Evolutionary conservation across 1,140 invertebrate species (phyloP).

Genomic region (Pissodes strobi): DNA sequence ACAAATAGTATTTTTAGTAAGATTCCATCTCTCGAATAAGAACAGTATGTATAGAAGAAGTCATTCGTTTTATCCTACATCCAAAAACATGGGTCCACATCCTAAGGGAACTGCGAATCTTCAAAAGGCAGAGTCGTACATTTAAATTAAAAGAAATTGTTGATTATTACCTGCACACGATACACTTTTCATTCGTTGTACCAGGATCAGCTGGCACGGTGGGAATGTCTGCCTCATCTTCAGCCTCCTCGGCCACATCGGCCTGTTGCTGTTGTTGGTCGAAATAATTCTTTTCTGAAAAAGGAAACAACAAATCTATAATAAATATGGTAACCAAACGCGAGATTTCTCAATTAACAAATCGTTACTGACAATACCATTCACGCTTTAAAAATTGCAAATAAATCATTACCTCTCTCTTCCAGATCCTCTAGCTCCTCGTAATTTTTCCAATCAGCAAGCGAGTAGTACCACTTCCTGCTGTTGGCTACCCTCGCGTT

Average conservation of each 20-base stretch:
- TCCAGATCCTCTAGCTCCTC: slow-evolving; percentile 93
- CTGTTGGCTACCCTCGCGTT: slow-evolving; percentile 81
- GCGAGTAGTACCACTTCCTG: slow-evolving; percentile 86
- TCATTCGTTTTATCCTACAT: no score
- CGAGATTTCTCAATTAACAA: not conserved
- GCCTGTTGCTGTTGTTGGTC: slow-evolving; percentile 67
- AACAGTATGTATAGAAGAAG: no score
- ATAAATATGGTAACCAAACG: slow-evolving; percentile 1
- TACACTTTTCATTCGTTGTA: slow-evolving; percentile 69
- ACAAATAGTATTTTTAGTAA: not conserved
- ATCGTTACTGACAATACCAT: not conserved
- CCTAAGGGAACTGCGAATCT: no score
- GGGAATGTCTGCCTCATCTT: slow-evolving; percentile 61
- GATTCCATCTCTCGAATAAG: not conserved
- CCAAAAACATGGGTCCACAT: no score
- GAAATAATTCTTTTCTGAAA: slow-evolving; percentile 84
- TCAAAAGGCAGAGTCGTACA: no score
- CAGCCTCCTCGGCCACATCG: slow-evolving; percentile 56
- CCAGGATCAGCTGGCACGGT: slow-evolving; percentile 66
- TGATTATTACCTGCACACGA: slow-evolving; percentile 70
- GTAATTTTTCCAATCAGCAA: slow-evolving; percentile 91
- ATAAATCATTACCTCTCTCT: slow-evolving; percentile 70
- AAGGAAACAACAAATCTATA: not conserved
- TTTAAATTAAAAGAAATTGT: not conserved
- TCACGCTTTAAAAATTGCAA: not conserved